A percentile compares a stretch with the other conserved stretches of the same genome.
These are phyloP conservation scores for Isurus oxyrinchus DNA, from an alignment of 2,113 vertebrate genomes.

Conservation along the genomic window DNA sequence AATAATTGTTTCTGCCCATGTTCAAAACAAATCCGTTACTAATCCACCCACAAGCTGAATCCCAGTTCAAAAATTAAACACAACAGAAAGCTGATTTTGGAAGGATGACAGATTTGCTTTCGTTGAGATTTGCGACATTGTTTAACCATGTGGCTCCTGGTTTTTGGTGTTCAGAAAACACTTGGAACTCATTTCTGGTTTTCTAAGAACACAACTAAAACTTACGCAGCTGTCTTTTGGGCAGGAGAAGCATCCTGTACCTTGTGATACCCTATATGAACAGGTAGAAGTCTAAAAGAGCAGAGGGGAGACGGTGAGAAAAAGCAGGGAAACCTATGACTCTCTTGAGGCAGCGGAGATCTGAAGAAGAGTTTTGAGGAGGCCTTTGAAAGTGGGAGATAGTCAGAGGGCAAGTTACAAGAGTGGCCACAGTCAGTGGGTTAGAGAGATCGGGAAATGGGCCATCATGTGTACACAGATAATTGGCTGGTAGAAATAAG, in stretches of 20 bases:
- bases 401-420: background rate
- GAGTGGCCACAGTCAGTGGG: background rate
- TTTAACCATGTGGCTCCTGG: background rate
- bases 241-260: background rate
- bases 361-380: background rate
- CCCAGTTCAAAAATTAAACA: constrained; percentile 6
- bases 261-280: background rate
- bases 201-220: background rate
- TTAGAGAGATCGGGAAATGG: background rate
- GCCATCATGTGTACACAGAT: background rate
- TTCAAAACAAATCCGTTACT: background rate
- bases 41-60: background rate
- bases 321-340: background rate
- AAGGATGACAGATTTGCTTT: background rate
- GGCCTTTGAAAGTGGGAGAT: background rate
- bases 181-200: background rate
- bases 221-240: background rate
- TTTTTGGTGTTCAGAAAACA: background rate
- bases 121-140: background rate
- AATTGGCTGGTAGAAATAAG: background rate
- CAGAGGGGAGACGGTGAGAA: background rate
- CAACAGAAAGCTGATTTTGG: constrained; percentile 16
- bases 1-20: background rate
- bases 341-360: background rate
- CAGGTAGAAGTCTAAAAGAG: background rate